Base-by-base conservation (phyloP, 2,113 vertebrate species). In the Podarcis muralis region DNA sequence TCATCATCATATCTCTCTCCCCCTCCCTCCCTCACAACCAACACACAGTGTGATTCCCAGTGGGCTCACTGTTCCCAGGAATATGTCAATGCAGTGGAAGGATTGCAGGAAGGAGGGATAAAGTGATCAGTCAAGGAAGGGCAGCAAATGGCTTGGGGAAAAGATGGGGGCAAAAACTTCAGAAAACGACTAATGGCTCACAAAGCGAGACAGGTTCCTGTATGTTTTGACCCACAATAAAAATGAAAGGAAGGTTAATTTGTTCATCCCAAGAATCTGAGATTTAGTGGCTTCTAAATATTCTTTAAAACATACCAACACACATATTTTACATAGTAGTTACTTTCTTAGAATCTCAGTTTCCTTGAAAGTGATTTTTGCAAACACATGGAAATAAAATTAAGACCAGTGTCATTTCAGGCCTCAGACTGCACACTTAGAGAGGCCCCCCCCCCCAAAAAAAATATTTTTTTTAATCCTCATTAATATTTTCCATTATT, bases 401-500 rank as follows among this genome's bases (percentile, higher is more conserved):
- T 9, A 62, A 81, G 12, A 23, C 30, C 75, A 43, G 62, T 76
- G 53, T 74, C n/a, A 85, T 62, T 37, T 76, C 53, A 59, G 65
- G 71, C 30, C 8, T 62, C 35, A 87, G 43, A 57, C 12, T 69
- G 43, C n/a, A 78, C n/a, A 69, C 9, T 86, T 48, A 59, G 30
- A 80, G 25, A 57, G 27, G n/a, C 32, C 30, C 79, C 35, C 62
- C 15, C 15, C 35, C 35, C 2, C 2, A 37, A 86, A 53, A 12
- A 13, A 87, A 87, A 62, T 59, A 23, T 1, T 32, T 76, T 81
- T 30, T 89, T 43, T 37, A 2, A 37, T 86, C 43, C 79, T 48
- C 37, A 53, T 75, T 81, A 89, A 48, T 37, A 30, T 81, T 83
- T 75, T 65, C 57, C 66, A 71, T 85, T 89, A 75, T 85, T 80